phyloP scores from a whole-genome alignment of 2,797 vertebrate species.

The Squalus acanthias region DNA sequence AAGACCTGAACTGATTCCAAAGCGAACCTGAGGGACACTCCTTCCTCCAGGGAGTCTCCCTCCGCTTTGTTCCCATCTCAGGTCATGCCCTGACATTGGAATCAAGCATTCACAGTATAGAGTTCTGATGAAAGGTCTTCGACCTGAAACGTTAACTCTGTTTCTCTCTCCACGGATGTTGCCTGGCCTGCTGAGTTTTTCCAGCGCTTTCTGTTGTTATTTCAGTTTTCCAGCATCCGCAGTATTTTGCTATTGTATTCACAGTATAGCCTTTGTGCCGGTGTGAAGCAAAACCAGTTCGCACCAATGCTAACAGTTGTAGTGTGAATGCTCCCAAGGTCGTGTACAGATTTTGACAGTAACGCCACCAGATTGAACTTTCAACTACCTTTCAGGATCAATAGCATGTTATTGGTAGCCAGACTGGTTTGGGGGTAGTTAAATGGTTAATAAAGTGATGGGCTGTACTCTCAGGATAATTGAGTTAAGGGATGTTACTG shows the following conservation, averaged over 20 bases:
- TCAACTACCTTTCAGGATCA: neutral
- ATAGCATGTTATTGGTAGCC: neutral
- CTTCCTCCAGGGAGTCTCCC: neutral
- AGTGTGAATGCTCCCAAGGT: neutral
- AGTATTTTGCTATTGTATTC: no score
- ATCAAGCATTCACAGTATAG: neutral
- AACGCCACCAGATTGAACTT: neutral
- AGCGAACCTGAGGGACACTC: neutral
- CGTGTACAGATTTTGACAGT: neutral
- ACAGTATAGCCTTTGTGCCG: neutral
- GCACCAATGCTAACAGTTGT: neutral
- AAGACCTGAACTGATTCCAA: neutral
- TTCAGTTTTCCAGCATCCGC: no score
- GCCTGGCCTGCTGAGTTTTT: no score
- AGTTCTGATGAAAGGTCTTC: no score
- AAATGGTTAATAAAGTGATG: conserved; percentile 18
- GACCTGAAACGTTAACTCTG: no score
- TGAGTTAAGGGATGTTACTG: neutral
- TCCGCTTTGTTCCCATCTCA: neutral
- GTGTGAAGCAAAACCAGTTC: neutral
- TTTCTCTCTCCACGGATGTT: no score
- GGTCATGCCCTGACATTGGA: neutral
- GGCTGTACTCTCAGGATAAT: neutral
- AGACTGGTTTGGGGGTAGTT: neutral
- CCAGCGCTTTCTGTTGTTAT: no score